phyloP scores from a whole-genome alignment of 2,113 vertebrate genomes.

The Lichenostomus cassidix region DNA sequence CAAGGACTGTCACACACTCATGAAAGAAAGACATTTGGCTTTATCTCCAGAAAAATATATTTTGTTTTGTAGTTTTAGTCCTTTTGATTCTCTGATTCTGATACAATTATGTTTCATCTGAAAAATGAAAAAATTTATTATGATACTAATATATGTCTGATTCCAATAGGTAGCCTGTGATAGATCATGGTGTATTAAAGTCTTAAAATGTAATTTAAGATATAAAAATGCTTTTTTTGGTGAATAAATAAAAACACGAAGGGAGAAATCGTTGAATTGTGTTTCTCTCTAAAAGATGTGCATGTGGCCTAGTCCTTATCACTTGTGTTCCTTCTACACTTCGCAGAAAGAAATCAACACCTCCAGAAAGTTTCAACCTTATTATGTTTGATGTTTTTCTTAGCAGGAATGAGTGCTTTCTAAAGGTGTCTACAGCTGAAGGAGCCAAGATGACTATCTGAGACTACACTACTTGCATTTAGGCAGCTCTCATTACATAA shows the following conservation, averaged over 20 bases:
- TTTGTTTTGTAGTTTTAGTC: not conserved
- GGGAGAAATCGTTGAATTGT: rapidly evolving
- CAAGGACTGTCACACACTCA: not conserved
- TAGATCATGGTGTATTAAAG: not conserved
- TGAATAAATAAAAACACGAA: not conserved
- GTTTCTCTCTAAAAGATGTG: not conserved
- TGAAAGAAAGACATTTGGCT: not conserved
- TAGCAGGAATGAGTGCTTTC: not conserved
- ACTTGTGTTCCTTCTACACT: not conserved
- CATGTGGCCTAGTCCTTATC: not conserved
- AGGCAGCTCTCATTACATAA: not conserved
- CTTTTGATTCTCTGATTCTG: not conserved
- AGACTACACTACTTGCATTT: not conserved
- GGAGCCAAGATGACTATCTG: not conserved
- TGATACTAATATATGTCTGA: not conserved
- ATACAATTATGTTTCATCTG: not conserved
- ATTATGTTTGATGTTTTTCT: not conserved
- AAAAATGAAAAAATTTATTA: not conserved
- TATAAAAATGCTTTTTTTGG: not conserved
- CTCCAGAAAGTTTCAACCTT: not conserved
- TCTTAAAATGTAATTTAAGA: not conserved
- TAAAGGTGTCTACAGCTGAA: not conserved
- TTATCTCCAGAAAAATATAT: not conserved
- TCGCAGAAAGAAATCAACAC: not conserved
- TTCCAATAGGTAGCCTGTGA: not conserved